phyloP scores from a whole-genome alignment of 2,113 vertebrate species.

The Pluvianellus socialis region DNA sequence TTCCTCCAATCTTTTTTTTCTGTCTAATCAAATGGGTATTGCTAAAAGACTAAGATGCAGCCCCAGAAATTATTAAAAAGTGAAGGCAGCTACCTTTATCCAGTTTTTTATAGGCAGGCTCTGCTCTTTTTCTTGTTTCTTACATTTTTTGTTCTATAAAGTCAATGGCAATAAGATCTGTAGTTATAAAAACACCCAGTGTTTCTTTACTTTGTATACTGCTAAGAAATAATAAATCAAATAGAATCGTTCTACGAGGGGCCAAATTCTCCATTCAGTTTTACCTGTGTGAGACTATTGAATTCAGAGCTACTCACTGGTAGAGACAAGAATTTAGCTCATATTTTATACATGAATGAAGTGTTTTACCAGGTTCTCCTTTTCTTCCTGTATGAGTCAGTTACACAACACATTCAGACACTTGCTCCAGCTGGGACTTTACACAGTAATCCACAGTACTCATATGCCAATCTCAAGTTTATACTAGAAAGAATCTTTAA shows the following conservation, averaged over 20 bases:
- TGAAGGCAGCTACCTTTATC: not conserved
- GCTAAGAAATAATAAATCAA: not conserved
- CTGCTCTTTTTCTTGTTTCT: not conserved
- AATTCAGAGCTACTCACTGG: not conserved
- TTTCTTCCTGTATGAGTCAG: constrained; percentile 31
- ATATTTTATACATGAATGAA: constrained; percentile 32
- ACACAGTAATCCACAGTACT: constrained; percentile 28
- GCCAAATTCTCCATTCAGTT: not conserved
- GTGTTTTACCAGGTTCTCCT: constrained; percentile 42
- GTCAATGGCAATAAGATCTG: not conserved
- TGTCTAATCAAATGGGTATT: not conserved
- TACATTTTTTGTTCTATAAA: not conserved
- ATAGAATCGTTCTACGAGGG: not conserved
- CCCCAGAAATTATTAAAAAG: not conserved
- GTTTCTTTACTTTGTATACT: not conserved
- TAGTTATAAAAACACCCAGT: not conserved
- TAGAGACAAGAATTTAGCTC: not conserved
- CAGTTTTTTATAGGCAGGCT: not conserved
- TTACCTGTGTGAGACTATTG: not conserved
- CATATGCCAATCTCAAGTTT: constrained; percentile 43
- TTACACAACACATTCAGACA: not conserved
- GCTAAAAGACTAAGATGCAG: not conserved
- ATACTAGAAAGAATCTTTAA: constrained; percentile 38
- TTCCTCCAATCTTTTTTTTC: not conserved
- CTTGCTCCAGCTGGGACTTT: constrained; percentile 48